Evolutionary conservation across 2,797 vertebrate species (phyloP).

Genomic region (Okamejei kenojei): DNA sequence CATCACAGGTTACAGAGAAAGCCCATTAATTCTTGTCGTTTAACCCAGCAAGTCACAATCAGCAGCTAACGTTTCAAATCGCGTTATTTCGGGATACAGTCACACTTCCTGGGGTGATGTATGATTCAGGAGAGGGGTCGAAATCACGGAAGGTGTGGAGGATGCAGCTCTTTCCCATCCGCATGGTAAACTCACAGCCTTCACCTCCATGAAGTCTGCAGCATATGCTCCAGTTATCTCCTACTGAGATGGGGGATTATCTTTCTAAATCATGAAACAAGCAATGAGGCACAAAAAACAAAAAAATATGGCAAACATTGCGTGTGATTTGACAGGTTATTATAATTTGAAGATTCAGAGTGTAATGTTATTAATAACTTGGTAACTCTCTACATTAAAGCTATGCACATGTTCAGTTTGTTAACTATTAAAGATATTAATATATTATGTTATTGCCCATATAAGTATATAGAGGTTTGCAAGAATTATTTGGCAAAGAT

Average conservation of each 20-base stretch:
- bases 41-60: neutral
- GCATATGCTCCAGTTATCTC: constrained; percentile 35
- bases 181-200: neutral
- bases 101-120: neutral
- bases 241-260: constrained; percentile 30
- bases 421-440: neutral
- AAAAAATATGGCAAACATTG: constrained; percentile 23
- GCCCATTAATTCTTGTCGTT: neutral
- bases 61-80: neutral
- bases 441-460: neutral
- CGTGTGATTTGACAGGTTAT: neutral
- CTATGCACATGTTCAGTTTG: neutral
- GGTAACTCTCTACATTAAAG: neutral
- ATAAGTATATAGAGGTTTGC: neutral
- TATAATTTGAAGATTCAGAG: neutral
- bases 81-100: neutral
- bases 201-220: constrained; percentile 15
- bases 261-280: constrained; percentile 29
- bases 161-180: neutral
- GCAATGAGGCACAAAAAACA: constrained; percentile 22
- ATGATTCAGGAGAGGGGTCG: neutral
- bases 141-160: neutral
- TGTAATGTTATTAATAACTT: constrained; percentile 27
- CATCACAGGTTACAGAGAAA: neutral
- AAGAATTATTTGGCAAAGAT: neutral